Conservation (phyloP, 2,113 vertebrate species). For the Myotis davidii region DNA sequence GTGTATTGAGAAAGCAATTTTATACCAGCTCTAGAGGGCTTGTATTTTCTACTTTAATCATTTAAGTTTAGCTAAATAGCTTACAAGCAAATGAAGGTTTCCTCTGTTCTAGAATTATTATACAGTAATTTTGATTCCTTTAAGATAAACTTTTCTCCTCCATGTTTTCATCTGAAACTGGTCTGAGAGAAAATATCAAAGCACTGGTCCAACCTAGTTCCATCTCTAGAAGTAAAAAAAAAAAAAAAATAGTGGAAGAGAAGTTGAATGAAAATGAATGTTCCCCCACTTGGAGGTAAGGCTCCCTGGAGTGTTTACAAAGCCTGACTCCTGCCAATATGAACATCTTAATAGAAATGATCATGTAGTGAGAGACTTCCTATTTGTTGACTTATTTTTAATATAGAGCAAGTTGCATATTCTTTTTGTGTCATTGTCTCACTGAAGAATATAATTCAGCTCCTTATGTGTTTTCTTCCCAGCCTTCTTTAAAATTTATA, state of each 20-base stretch:
- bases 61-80: slow-evolving; percentile 23
- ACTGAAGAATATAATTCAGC: not conserved
- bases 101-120: not conserved
- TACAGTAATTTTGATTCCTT: slow-evolving; percentile 2
- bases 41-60: not conserved
- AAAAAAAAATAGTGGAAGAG: not conserved
- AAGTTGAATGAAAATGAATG: not conserved
- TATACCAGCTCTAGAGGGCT: not conserved
- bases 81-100: not conserved
- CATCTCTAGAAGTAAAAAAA: slow-evolving; percentile 6
- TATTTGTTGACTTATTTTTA: slow-evolving; percentile 28
- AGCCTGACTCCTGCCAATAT: slow-evolving; percentile 12
- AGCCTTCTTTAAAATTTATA: not conserved
- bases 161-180: slow-evolving; percentile 33
- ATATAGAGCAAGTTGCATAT: not conserved
- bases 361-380: not conserved
- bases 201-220: not conserved
- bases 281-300: not conserved
- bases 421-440: not conserved
- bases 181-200: slow-evolving; percentile 30
- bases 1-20: not conserved
- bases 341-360: slow-evolving; percentile 20
- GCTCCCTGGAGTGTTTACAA: not conserved
- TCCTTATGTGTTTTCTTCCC: not conserved
- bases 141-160: not conserved